Evolutionary conservation across 2,797 vertebrate genomes (phyloP), one percentile per base, ranked within the genome.

Genomic region (Alfaro cultratus): DNA sequence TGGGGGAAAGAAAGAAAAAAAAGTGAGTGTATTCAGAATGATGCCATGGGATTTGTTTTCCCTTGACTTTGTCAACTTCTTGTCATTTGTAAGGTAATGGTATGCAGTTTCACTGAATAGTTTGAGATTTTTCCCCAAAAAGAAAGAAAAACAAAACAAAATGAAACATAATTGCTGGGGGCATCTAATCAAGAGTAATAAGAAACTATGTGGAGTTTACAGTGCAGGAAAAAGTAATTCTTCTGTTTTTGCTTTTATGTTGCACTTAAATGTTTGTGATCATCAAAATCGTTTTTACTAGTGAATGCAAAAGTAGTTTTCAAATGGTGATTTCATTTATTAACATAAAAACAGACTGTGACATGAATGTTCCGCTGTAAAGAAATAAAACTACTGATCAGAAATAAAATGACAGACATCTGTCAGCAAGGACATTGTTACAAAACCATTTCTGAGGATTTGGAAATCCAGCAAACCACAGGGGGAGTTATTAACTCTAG

Each of bases 81-180:
- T 91, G 90, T 93, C 91, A 93, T 93, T 93, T 93, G 82, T 91
- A 93, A 92, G 87, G 89, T 94, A 93, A 91, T 86, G 87, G 83
- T 87, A 89, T 87, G 84, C 92, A 91, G 84, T 86, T 83, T 78
- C 85, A 79, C 74, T 80, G 82, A 90, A 83, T 77, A 79, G 82
- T 55, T 16, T 78, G 83, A 68, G 75, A 26, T 43, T 87, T 76
- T 16, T 2, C 5, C 55, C 45, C 45, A 11, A 57, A 57, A 57
- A 57, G 73, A 80, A 64, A 71, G 21, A 26, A 47, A 74, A 75
- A 83, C 84, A 88, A 88, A 75, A 83, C 83, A 87, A 88, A 88
- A 80, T 81, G 64, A 81, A 86, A 90, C 80, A 78, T 91, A 85
- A 86, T 85, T 88, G 87, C 83, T 92, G 88, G 86, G 89, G 92